Evolutionary conservation across 2,113 vertebrate genomes (phyloP), one percentile per base, ranked within the genome.

Genomic region (Rissa tridactyla): DNA sequence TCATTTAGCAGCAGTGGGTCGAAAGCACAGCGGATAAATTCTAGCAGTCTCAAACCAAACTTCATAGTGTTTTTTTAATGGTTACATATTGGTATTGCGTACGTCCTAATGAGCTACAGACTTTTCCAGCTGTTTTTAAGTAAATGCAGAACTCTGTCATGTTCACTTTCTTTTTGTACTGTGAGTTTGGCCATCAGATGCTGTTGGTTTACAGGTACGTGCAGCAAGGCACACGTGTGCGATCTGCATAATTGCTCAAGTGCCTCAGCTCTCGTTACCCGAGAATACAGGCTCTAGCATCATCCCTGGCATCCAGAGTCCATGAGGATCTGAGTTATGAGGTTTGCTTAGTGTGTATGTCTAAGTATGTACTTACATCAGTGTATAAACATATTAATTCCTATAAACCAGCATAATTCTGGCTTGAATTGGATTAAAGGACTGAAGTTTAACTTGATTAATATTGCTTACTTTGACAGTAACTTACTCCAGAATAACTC

Each of bases 381-480:
- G 51, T 75, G 9, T 89, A 71, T 78, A 84, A 96, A 95, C 66
- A 69, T 51, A 89, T 15, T 88, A 86, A 82, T 88, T 92, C 61
- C 36, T 92, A 80, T 88, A 60, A 93, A 57, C 49, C 16, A 5
- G 29, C 58, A 82, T 86, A 84, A 78, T 92, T 94, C 83, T 90
- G 82, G 34, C 54, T 87, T 92, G 65, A 57, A 68, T 78, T 69
- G 88, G 86, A 91, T 90, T 86, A 68, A 86, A 94, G 69, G 40
- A 57, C 47, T 46, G 69, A 26, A 51, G 49, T 20, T 78, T 52
- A 62, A 42, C 57, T 82, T 79, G 61, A 55, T 94, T 92, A 84
- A 79, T 92, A 30, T 36, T 68, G 47, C 83, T 95, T 83, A 47
- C 83, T 76, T 86, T 84, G 86, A 88, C 88, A 91, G 83, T 70